Percentiles rank a stretch among this genome's conserved stretches.
Conservation (phyloP, 2,113 vertebrate genomes). For the Euleptes europaea region DNA sequence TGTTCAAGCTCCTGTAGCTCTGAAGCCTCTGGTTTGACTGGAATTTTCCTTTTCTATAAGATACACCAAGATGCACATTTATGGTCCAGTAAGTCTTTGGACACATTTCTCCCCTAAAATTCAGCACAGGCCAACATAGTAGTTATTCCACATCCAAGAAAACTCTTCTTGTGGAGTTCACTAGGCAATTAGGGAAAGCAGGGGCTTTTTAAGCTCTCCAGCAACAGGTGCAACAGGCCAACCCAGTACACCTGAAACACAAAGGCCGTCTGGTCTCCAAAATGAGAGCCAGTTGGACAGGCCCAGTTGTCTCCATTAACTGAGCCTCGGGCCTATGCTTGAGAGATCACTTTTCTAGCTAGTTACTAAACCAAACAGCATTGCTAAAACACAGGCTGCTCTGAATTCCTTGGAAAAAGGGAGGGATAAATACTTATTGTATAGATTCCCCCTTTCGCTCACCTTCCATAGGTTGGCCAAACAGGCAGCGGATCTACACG, state of each 20-base stretch:
- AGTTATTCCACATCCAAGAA: too few species aligned
- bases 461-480: conserved; percentile 41
- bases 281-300: not conserved
- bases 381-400: not conserved
- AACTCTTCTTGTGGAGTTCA: too few species aligned
- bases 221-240: too few species aligned
- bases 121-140: too few species aligned
- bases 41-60: not conserved
- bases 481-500: conserved; percentile 18
- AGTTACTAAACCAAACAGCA: not conserved
- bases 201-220: too few species aligned
- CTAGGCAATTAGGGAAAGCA: too few species aligned
- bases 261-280: not conserved
- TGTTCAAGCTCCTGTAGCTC: not conserved
- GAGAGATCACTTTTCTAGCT: not conserved
- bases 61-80: not conserved
- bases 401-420: too few species aligned
- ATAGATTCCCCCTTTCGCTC: conserved; percentile 22
- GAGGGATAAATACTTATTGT: too few species aligned
- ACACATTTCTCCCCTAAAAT: too few species aligned
- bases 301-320: not conserved
- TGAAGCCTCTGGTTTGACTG: not conserved
- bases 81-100: not conserved
- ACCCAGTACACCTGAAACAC: not conserved
- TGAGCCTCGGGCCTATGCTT: too few species aligned